Conservation (phyloP, 2,888 invertebrate genomes). For the Serrognathus titanus region DNA sequence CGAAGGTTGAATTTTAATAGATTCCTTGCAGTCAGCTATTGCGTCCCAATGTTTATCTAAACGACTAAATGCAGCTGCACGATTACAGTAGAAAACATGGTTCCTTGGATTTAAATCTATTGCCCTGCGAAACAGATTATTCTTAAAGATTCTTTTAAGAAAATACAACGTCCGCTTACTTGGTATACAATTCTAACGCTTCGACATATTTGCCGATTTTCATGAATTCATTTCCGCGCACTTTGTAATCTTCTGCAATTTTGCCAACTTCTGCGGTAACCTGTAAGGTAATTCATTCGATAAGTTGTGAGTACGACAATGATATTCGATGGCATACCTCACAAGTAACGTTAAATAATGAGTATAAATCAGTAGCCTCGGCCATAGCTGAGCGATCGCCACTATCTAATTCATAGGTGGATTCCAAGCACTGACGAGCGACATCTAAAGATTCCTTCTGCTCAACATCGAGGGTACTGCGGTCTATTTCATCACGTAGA, state of each 20-base stretch:
- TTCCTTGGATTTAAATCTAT: conserved; percentile 83
- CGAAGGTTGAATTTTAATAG: conserved; percentile 81
- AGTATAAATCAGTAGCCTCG: conserved; percentile 4
- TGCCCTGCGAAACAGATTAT: conserved; percentile 59
- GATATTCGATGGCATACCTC: conserved; percentile 7
- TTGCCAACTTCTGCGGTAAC: conserved; percentile 56
- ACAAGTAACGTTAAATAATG: conserved; percentile 11
- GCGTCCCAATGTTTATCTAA: conserved; percentile 79
- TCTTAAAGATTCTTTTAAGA: conserved; percentile 15
- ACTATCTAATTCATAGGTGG: conserved; percentile 70
- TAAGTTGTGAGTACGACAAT: no score
- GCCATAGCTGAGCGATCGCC: conserved; percentile 10
- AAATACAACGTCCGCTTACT: conserved; percentile 43
- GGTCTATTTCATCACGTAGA: conserved; percentile 36
- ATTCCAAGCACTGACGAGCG: conserved; percentile 90
- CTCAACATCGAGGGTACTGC: conserved; percentile 38
- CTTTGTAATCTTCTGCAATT: conserved; percentile 82
- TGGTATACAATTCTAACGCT: conserved; percentile 79
- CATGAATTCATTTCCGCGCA: conserved; percentile 87
- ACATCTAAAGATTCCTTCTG: conserved; percentile 81
- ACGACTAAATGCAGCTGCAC: conserved; percentile 94
- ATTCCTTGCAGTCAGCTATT: conserved; percentile 86
- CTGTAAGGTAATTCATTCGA: conserved; percentile 25
- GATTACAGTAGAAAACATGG: conserved; percentile 94
- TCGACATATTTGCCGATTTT: conserved; percentile 75